phyloP scores from a whole-genome alignment of 2,113 vertebrate genomes.

The Cygnus buccinator region DNA sequence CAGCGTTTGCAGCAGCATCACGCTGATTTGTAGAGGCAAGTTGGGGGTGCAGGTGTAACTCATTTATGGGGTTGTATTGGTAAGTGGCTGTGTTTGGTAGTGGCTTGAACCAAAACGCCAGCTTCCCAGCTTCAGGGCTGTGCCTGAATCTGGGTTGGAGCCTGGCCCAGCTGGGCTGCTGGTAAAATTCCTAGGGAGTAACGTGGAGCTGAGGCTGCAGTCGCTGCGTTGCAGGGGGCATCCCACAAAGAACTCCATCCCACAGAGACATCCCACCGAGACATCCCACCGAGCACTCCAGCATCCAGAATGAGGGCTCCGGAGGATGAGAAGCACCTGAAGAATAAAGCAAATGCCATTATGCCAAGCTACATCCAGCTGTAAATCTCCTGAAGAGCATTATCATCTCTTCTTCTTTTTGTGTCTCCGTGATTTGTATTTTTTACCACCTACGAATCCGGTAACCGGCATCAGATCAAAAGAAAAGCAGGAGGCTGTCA shows the following conservation, averaged over 20 bases:
- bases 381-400: background rate
- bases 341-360: background rate
- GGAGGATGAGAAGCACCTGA: background rate
- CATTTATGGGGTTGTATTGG: background rate
- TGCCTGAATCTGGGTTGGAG: background rate
- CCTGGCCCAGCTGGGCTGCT: background rate
- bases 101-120: background rate
- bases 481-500: background rate
- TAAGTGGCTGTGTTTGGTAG: background rate
- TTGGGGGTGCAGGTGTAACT: background rate
- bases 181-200: fast-evolving
- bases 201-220: background rate
- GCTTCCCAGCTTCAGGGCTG: background rate
- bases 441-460: background rate
- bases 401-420: background rate
- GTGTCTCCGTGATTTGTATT: fast-evolving
- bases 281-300: background rate
- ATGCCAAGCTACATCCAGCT: background rate
- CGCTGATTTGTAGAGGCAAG: slow-evolving; percentile 1
- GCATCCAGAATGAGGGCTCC: background rate
- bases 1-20: background rate
- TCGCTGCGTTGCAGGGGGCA: background rate
- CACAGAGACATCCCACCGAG: fast-evolving
- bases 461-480: background rate
- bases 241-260: fast-evolving